These are phyloP conservation scores for Cercocebus atys DNA, from an alignment of 2,113 vertebrate species.

Conservation along the genomic window DNA sequence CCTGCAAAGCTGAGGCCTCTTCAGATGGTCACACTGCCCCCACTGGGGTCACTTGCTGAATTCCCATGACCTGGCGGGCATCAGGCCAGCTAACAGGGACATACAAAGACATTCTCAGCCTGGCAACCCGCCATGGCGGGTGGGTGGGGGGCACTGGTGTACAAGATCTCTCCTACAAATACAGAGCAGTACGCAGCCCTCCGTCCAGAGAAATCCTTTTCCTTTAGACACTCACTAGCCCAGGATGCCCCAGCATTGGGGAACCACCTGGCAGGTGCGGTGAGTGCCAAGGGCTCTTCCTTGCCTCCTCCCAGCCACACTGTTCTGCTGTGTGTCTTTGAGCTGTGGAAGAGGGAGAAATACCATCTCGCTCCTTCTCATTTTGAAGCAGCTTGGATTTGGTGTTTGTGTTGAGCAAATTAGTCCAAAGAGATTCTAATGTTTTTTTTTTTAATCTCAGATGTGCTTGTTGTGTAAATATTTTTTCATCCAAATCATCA, in stretches of 20 bases:
- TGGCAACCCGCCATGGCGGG: neutral
- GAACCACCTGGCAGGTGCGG: slow-evolving; percentile 54
- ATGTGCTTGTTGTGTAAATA: slow-evolving; percentile 35
- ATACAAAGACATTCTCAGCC: neutral
- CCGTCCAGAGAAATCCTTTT: slow-evolving; percentile 67
- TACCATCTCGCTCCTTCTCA: neutral
- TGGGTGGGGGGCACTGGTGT: slow-evolving; percentile 41
- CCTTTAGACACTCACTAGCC: slow-evolving; percentile 61
- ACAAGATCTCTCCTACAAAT: slow-evolving; percentile 68
- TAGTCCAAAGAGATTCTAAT: slow-evolving; percentile 33
- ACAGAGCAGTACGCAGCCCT: slow-evolving; percentile 70
- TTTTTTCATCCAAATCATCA: slow-evolving; percentile 45
- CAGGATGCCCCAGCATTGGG: slow-evolving; percentile 39
- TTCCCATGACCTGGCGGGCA: neutral
- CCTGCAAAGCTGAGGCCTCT: neutral
- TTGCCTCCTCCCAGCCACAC: neutral
- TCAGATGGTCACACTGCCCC: accelerated
- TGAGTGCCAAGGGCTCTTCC: neutral
- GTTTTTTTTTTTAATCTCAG: neutral
- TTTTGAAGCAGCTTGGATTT: slow-evolving; percentile 59
- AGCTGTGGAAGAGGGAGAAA: slow-evolving; percentile 3
- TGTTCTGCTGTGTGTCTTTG: slow-evolving; percentile 41
- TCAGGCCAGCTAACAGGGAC: neutral
- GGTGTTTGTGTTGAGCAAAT: slow-evolving; percentile 60
- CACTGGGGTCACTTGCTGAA: accelerated